Evolutionary conservation across 2,113 vertebrate genomes (phyloP).

Genomic region (Cephalophus harveyi): DNA sequence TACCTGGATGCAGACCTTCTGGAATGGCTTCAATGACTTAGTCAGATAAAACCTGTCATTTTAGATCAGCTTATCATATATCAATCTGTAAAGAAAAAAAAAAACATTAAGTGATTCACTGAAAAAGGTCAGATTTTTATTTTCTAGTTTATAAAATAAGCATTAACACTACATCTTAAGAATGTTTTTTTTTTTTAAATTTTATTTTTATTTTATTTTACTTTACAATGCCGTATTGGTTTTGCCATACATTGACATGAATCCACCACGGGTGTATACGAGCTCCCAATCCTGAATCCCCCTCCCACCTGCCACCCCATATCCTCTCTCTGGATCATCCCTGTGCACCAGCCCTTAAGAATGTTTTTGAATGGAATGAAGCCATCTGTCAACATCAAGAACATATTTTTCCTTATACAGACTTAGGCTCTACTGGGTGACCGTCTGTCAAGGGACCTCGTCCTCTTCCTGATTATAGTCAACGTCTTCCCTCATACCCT

Average conservation of each 20-base stretch:
- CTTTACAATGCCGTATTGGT: too few relatives aligned
- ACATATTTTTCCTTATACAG: background rate
- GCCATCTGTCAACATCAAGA: background rate
- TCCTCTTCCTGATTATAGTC: background rate
- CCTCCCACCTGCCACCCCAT: too few relatives aligned
- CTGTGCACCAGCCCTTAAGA: too few relatives aligned
- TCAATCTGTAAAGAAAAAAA: conserved; percentile 41
- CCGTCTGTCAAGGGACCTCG: too few relatives aligned
- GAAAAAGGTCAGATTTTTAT: background rate
- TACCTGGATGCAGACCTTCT: conserved; percentile 36
- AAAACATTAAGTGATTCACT: background rate
- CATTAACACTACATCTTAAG: background rate
- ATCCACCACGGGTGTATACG: too few relatives aligned
- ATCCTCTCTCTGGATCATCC: too few relatives aligned
- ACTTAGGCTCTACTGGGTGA: background rate
- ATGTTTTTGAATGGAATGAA: background rate
- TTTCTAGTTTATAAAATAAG: background rate
- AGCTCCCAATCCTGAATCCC: too few relatives aligned
- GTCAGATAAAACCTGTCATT: background rate
- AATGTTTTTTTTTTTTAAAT: too few relatives aligned
- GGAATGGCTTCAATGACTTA: background rate
- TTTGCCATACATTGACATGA: too few relatives aligned
- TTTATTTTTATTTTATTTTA: too few relatives aligned
- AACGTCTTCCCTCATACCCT: background rate
- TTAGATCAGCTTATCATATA: background rate